A percentile compares a stretch with the other conserved stretches of the same genome.
Conservation (phyloP, 2,797 vertebrate species). For the Buceros bicornis region DNA sequence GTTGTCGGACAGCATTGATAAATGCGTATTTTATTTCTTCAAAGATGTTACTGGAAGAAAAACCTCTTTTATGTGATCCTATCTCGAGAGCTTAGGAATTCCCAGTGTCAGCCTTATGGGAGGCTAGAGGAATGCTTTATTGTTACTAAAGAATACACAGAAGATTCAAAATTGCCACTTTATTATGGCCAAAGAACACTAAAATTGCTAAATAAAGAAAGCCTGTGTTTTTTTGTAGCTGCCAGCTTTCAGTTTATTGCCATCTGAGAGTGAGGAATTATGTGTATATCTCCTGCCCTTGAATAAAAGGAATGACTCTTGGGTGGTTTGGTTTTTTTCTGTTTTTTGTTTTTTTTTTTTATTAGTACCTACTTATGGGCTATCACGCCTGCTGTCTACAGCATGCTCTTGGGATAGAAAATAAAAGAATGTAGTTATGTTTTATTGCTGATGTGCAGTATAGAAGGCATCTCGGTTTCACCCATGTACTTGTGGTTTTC, state of each 20-base stretch:
- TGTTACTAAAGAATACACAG: slow-evolving; percentile 54
- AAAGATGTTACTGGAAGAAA: not conserved
- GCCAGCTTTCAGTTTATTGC: slow-evolving; percentile 54
- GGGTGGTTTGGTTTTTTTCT: not conserved
- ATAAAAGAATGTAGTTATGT: not conserved
- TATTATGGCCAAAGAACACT: slow-evolving; percentile 44
- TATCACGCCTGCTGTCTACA: not conserved
- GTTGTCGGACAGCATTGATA: not conserved
- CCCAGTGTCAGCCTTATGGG: not conserved
- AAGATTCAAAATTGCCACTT: slow-evolving; percentile 49
- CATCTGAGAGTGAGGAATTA: slow-evolving; percentile 31
- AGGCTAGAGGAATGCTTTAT: slow-evolving; percentile 6
- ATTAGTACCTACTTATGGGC: not conserved
- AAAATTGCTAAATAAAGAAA: slow-evolving; percentile 70
- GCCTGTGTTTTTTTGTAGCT: slow-evolving; percentile 50
- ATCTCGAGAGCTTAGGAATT: not conserved
- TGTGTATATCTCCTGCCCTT: slow-evolving; percentile 40
- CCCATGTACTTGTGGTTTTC: not conserved
- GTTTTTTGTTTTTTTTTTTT: not conserved
- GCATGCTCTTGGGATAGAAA: not conserved
- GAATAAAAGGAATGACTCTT: slow-evolving; percentile 22
- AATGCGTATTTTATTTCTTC: not conserved
- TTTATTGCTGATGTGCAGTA: not conserved
- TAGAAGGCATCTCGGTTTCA: not conserved
- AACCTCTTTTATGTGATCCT: not conserved